A percentile compares a stretch with the other conserved stretches of the same genome.
phyloP scores from a whole-genome alignment of 2,113 vertebrate genomes.

The Melanostigma gelatinosum region DNA sequence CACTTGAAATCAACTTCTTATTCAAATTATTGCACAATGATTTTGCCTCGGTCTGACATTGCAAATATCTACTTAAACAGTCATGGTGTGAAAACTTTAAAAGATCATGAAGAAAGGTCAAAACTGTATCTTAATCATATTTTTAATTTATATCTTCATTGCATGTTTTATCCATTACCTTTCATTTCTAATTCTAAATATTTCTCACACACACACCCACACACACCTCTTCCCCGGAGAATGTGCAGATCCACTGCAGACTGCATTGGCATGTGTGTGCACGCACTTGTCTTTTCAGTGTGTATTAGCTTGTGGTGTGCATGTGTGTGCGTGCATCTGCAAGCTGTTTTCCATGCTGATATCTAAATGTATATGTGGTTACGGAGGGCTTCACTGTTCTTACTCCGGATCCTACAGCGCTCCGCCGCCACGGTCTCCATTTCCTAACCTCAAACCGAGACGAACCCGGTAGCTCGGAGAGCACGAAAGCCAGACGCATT shows the following conservation, averaged over 20 bases:
- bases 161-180: constrained; percentile 24
- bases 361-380: constrained; percentile 26
- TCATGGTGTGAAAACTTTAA: neutral
- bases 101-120: neutral
- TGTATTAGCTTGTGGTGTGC: constrained; percentile 31
- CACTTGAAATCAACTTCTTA: neutral
- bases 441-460: constrained; percentile 60
- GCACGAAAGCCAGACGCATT: constrained; percentile 48
- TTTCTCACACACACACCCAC: constrained; percentile 16
- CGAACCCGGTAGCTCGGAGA: constrained; percentile 58
- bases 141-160: neutral
- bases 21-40: neutral
- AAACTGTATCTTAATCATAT: neutral
- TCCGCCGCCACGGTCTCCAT: constrained; percentile 55
- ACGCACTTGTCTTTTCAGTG: constrained; percentile 23
- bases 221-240: constrained; percentile 39
- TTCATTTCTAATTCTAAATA: constrained; percentile 6
- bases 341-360: constrained; percentile 49
- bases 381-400: constrained; percentile 16
- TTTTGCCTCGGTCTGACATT: neutral
- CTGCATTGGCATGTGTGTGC: constrained; percentile 26
- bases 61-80: constrained; percentile 1
- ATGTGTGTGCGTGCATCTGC: neutral
- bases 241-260: constrained; percentile 61
- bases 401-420: constrained; percentile 19